Conservation (phyloP, 2,113 vertebrate species). For the Cyprinodon brontotheroides region DNA sequence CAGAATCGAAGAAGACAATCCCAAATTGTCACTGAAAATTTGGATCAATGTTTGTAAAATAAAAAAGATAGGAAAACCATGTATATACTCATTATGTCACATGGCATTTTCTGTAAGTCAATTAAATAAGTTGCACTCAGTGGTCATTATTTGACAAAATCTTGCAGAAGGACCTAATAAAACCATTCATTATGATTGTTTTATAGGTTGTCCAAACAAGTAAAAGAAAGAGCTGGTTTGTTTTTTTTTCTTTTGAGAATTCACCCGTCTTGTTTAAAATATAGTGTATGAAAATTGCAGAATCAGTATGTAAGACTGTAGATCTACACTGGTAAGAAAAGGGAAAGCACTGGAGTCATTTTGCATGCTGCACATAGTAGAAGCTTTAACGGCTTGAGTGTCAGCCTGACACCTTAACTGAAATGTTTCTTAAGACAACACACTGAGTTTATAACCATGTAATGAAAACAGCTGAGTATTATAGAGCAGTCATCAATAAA, state of each 20-base stretch:
- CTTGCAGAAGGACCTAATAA: not conserved
- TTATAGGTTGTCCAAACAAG: not conserved
- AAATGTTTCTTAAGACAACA: slow-evolving; percentile 7
- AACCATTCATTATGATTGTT: not conserved
- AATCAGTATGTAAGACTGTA: slow-evolving; percentile 13
- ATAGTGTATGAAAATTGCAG: not conserved
- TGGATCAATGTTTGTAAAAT: no score
- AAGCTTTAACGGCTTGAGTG: slow-evolving; percentile 33
- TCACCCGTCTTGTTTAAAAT: not conserved
- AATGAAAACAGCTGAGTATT: slow-evolving; percentile 17
- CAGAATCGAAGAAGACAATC: no score
- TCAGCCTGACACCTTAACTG: slow-evolving; percentile 15
- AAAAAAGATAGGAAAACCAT: no score
- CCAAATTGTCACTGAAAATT: no score
- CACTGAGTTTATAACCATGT: not conserved
- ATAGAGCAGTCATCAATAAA: not conserved
- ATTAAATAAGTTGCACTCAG: no score
- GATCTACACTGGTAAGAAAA: not conserved
- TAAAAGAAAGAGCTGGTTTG: not conserved
- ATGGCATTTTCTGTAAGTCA: no score
- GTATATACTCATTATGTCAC: no score
- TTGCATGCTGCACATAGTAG: slow-evolving; percentile 5
- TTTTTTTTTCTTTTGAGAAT: not conserved
- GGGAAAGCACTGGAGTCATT: slow-evolving; percentile 1
- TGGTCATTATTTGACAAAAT: not conserved